A percentile compares a stretch with the other conserved stretches of the same genome.
Evolutionary conservation across 2,797 vertebrate genomes (phyloP).

Genomic region (Manis crassicaudata): DNA sequence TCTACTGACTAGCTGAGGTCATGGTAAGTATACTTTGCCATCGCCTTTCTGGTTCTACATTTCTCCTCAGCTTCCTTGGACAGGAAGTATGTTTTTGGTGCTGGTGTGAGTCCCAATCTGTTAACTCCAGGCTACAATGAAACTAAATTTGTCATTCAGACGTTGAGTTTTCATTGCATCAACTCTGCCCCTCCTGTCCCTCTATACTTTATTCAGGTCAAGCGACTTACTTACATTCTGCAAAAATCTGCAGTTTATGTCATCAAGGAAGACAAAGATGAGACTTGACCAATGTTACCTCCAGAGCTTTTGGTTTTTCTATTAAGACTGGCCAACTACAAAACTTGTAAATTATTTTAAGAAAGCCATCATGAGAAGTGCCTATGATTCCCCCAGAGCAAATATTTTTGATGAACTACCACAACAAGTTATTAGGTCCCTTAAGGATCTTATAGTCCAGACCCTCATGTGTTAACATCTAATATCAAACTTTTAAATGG

Average conservation of each 20-base stretch:
- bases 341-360: constrained; percentile 31
- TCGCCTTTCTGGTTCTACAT: constrained; percentile 4
- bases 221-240: not conserved
- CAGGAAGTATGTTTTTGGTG: constrained; percentile 29
- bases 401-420: not conserved
- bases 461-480: not conserved
- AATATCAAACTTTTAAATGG: constrained; percentile 13
- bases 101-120: constrained; percentile 20
- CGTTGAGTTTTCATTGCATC: not conserved
- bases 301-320: constrained; percentile 9
- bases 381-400: not conserved
- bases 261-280: not conserved
- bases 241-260: not conserved
- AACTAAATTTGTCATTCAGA: not conserved
- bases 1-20: not conserved
- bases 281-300: not conserved
- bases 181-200: not conserved
- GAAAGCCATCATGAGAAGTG: not conserved
- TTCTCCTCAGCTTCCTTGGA: constrained; percentile 20
- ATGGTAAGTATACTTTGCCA: not conserved
- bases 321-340: not conserved
- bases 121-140: not conserved
- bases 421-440: not conserved
- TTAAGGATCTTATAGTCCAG: not conserved
- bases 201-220: not conserved